These are phyloP conservation scores for Australoheros facetus DNA, from an alignment of 2,797 vertebrate genomes.

Conservation along the genomic window DNA sequence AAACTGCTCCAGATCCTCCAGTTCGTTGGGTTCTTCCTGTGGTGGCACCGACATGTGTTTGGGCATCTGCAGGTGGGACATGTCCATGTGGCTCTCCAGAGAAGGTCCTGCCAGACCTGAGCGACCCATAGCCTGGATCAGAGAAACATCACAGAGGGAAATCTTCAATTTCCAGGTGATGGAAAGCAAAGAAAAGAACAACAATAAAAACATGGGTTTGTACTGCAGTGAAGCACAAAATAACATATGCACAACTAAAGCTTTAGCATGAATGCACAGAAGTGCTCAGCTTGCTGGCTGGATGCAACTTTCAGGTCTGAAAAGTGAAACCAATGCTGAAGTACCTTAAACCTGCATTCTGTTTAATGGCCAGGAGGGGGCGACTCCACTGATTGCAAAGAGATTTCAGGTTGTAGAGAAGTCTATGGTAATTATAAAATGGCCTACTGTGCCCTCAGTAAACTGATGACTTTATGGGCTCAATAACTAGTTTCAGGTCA, in stretches of 20 bases:
- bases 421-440: not conserved
- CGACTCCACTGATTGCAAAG: not conserved
- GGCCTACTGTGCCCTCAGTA: not conserved
- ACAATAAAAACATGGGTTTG: not conserved
- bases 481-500: not conserved
- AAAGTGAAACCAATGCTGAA: not conserved
- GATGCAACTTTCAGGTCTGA: not conserved
- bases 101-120: constrained; percentile 87
- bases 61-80: constrained; percentile 89
- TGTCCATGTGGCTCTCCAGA: constrained; percentile 91
- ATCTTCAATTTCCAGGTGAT: not conserved
- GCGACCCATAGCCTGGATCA: constrained; percentile 86
- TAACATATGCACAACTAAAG: not conserved
- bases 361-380: not conserved
- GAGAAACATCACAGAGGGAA: not conserved
- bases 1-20: constrained; percentile 97
- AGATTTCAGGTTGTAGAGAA: not conserved
- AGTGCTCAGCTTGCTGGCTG: not conserved
- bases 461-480: not conserved
- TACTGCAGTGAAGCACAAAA: not conserved
- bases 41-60: constrained; percentile 86
- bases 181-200: not conserved
- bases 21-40: constrained; percentile 92
- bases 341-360: not conserved
- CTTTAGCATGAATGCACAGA: not conserved